phyloP scores from a whole-genome alignment of 2,888 invertebrate genomes.

The Conchocele bisecta region DNA sequence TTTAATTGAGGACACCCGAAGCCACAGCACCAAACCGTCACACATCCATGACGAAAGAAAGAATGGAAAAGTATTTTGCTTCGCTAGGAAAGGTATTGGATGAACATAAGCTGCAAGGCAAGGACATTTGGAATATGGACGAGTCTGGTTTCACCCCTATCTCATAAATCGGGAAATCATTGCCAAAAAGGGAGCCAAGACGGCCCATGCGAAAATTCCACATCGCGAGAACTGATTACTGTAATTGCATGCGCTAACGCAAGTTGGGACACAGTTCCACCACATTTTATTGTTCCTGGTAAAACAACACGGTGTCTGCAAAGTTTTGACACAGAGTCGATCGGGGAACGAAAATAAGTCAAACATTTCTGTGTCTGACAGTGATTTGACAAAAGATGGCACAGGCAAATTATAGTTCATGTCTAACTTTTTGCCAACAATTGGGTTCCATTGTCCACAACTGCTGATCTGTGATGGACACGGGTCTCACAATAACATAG shows the following conservation, averaged over 20 bases:
- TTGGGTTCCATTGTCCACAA: constrained; percentile 15
- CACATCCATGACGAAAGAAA: constrained; percentile 33
- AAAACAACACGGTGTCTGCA: constrained; percentile 24
- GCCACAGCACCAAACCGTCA: constrained; percentile 25
- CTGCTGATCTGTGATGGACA: constrained; percentile 27
- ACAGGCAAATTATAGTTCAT: constrained; percentile 13
- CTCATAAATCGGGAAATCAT: constrained; percentile 35
- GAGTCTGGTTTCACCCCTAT: constrained; percentile 32
- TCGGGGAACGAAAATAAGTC: neutral
- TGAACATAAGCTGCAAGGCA: neutral
- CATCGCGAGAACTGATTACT: constrained; percentile 15
- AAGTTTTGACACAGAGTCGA: constrained; percentile 27
- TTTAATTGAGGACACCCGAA: constrained; percentile 30
- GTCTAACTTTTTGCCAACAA: constrained; percentile 11
- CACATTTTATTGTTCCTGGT: constrained; percentile 34
- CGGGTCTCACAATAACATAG: constrained; percentile 13
- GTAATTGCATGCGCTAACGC: constrained; percentile 48
- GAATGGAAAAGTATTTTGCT: constrained; percentile 20
- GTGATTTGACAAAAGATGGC: constrained; percentile 2
- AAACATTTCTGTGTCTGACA: neutral
- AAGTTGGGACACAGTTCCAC: constrained; percentile 18
- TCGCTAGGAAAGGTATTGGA: constrained; percentile 6
- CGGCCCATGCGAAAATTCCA: constrained; percentile 26
- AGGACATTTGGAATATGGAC: constrained; percentile 52
- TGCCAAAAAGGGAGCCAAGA: constrained; percentile 26